Evolutionary conservation across 92 coral and sea anemone genomes (phyloP), one percentile per base, ranked within the genome.

Genomic region (Metridium senile): DNA sequence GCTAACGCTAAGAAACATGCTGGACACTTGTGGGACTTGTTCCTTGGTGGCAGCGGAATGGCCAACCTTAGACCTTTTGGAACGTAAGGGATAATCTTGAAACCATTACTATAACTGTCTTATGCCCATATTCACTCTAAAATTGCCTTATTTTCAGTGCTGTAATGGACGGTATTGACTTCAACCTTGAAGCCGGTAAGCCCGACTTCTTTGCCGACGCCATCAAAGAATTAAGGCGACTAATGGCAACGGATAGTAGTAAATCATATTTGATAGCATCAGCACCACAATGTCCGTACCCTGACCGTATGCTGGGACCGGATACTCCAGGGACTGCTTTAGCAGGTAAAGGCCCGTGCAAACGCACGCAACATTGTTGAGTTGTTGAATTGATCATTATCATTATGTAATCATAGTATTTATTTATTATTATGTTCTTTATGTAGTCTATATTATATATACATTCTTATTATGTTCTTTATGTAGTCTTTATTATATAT

Each of bases 131-230:
- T n/a, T n/a, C n/a, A n/a, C n/a, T n/a, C n/a, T n/a, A n/a, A n/a
- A n/a, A n/a, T n/a, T n/a, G n/a, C n/a, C n/a, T 66, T 31, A 0
- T 0, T 46, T 29, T 33, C 56, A 85, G 85, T 71, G 74, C 89
- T 26, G 71, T 85, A 27, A 59, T 85, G 46, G 89, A 85, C 74
- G 89, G 89, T 58, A 66, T 85, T 33, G 85, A 85, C 79, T 75
- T 85, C 27, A 74, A 79, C 69, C 66, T 85, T 26, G 85, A 79
- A 77, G 64, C 58, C 9, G 89, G 89, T 21, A 67, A 78, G 28
- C 66, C 75, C 34, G 49, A 61, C 19, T 67, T 65, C 46, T 85
- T 79, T 54, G 81, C 85, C 16, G 85, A 74, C 59, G 65, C 79
- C 45, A 69, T 80, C 16, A 59, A 68, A 32, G 81, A 79, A 68